Conservation (phyloP, 2,888 invertebrate genomes). For the Dryocosmus kuriphilus region DNA sequence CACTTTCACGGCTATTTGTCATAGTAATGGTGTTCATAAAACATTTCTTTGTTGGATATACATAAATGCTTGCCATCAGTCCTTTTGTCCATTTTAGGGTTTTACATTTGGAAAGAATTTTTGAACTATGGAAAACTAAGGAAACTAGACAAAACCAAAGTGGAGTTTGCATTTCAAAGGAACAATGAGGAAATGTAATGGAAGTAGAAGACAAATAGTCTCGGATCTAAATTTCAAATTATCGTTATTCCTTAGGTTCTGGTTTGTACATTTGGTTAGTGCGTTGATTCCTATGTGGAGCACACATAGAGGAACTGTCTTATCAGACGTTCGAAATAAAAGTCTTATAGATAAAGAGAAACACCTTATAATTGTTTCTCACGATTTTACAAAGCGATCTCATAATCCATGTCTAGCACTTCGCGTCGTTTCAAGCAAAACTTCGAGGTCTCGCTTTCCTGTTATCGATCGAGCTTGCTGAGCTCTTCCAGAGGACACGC, state of each 20-base stretch:
- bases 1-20: not conserved
- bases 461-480: constrained; percentile 34
- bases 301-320: not conserved
- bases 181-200: too few relatives aligned
- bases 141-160: not conserved
- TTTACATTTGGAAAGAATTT: not conserved
- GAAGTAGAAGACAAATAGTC: not conserved
- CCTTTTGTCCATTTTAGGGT: not conserved
- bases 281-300: not conserved
- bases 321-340: constrained; percentile 7
- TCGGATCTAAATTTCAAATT: not conserved
- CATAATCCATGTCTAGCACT: not conserved
- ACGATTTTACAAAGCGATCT: not conserved
- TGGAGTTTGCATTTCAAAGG: too few relatives aligned
- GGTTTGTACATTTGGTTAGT: not conserved
- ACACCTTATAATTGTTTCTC: constrained; percentile 17
- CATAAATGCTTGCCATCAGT: not conserved
- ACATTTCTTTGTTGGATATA: not conserved
- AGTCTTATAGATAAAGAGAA: constrained; percentile 11
- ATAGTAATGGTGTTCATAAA: not conserved
- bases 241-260: not conserved
- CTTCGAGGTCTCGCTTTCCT: constrained; percentile 36
- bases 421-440: constrained; percentile 17
- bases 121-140: not conserved
- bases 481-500: constrained; percentile 23